Evolutionary conservation across 2,888 invertebrate genomes (phyloP).

Genomic region (Leucoma salicis): DNA sequence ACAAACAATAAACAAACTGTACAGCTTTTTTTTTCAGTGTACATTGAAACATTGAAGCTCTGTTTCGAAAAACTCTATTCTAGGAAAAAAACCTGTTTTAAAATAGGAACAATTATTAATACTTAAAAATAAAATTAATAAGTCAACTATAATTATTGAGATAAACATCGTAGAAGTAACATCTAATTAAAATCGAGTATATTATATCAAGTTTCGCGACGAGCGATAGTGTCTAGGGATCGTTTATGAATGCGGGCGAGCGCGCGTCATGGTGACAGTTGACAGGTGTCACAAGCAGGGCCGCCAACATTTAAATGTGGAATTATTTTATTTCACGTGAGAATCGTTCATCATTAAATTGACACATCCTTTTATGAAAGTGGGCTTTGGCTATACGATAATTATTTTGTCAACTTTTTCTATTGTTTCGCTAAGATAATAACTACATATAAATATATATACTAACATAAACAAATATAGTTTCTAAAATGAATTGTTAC

Average conservation of each 20-base stretch:
- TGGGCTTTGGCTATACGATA: slow-evolving; percentile 13
- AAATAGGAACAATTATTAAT: background rate
- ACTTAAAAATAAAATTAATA: slow-evolving; percentile 6
- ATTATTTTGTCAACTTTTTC: background rate
- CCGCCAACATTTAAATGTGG: slow-evolving; percentile 36
- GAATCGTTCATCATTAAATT: slow-evolving; percentile 34
- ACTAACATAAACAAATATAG: too few relatives aligned
- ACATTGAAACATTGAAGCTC: too few relatives aligned
- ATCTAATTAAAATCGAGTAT: slow-evolving; percentile 59
- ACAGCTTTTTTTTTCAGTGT: too few relatives aligned
- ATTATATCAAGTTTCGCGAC: slow-evolving; percentile 73
- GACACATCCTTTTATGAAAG: slow-evolving; percentile 25
- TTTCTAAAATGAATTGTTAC: too few relatives aligned
- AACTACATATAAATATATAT: background rate
- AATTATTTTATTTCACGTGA: slow-evolving; percentile 36
- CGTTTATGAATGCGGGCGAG: slow-evolving; percentile 68
- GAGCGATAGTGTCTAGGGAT: slow-evolving; percentile 56
- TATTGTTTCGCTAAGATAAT: background rate
- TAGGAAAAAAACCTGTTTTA: too few relatives aligned
- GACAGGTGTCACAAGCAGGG: slow-evolving; percentile 72
- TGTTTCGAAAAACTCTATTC: background rate
- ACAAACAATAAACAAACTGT: too few relatives aligned
- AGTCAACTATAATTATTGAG: slow-evolving; percentile 27
- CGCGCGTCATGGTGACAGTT: slow-evolving; percentile 66
- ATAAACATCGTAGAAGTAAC: slow-evolving; percentile 38